Evolutionary conservation across 1,140 invertebrate genomes (phyloP).

Genomic region (Octopus bimaculoides): DNA sequence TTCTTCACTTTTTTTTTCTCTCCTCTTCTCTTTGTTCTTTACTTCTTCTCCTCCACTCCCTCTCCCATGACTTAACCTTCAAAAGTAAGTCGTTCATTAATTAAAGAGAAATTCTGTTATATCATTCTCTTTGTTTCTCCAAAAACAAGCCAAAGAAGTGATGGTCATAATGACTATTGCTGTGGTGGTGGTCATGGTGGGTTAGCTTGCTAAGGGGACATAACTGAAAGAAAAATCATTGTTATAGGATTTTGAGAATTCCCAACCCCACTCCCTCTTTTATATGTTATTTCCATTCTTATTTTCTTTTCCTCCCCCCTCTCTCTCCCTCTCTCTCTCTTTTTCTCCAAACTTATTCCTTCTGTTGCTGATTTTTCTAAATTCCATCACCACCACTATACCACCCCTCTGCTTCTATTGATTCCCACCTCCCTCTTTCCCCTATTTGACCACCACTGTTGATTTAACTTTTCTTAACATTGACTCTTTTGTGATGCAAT

Average conservation of each 20-base stretch:
- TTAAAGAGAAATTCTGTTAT: no score
- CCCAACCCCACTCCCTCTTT: background rate
- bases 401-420: background rate
- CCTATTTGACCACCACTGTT: background rate
- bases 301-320: background rate
- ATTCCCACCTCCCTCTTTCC: background rate
- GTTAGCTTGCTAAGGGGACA: no score
- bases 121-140: no score
- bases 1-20: background rate
- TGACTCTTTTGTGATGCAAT: no score
- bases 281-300: background rate
- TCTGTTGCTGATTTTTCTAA: background rate
- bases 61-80: background rate
- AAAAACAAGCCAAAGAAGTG: no score
- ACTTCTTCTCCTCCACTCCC: background rate
- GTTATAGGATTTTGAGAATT: no score
- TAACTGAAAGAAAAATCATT: no score
- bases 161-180: no score
- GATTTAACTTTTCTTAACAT: background rate
- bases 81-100: no score
- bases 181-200: no score
- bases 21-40: background rate
- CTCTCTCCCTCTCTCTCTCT: background rate
- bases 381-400: background rate
- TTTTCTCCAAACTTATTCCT: background rate